Percentiles rank a stretch among this genome's conserved stretches.
These are phyloP conservation scores for Linnaemya tessellans DNA, from an alignment of 2,888 invertebrate species.

Conservation along the genomic window DNA sequence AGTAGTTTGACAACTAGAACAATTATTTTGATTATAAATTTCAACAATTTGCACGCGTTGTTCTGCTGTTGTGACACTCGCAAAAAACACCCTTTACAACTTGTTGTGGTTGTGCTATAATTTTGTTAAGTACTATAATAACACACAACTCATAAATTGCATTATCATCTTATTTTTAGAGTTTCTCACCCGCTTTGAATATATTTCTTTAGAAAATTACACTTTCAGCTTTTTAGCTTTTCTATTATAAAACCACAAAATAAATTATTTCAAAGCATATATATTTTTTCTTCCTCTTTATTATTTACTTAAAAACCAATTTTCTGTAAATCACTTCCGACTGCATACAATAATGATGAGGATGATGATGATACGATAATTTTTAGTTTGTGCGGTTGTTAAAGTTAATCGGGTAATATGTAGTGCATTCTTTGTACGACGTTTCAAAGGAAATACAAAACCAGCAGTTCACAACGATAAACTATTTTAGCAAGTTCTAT, in stretches of 20 bases:
- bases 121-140: neutral
- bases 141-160: constrained; percentile 21
- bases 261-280: constrained; percentile 34
- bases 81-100: too few relatives aligned
- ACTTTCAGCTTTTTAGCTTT: constrained; percentile 1
- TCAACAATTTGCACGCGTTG: too few relatives aligned
- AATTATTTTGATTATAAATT: too few relatives aligned
- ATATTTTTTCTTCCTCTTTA: constrained; percentile 69
- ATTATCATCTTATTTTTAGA: constrained; percentile 22
- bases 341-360: constrained; percentile 71
- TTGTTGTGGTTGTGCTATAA: neutral
- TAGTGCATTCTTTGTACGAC: constrained; percentile 1
- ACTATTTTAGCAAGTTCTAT: neutral
- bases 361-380: constrained; percentile 32
- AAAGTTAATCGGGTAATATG: neutral
- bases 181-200: constrained; percentile 14
- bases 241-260: constrained; percentile 27
- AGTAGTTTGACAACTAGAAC: too few relatives aligned
- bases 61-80: too few relatives aligned
- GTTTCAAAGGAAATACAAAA: neutral
- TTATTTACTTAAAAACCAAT: constrained; percentile 83
- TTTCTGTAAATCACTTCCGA: constrained; percentile 83
- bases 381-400: neutral
- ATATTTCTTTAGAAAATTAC: neutral
- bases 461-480: neutral